Conservation (phyloP, 2,113 vertebrate species). For the Scomber scombrus region DNA sequence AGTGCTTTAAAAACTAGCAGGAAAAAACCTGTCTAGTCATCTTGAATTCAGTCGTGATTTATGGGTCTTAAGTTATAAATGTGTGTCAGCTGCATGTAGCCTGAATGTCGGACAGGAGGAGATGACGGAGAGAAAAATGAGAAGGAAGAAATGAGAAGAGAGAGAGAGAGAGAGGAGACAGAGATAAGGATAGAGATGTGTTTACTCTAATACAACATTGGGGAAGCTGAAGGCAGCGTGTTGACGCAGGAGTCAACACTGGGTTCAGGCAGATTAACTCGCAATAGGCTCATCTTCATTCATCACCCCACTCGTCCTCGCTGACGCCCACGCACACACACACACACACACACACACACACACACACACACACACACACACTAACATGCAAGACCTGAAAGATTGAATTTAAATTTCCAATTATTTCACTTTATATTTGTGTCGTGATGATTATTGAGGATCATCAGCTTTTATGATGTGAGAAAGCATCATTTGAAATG, state of each 20-base stretch:
- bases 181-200: conserved; percentile 17
- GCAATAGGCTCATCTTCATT: conserved; percentile 68
- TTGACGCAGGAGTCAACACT: conserved; percentile 34
- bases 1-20: too few relatives aligned
- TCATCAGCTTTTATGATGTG: conserved; percentile 1
- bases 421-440: not conserved
- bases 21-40: conserved; percentile 1
- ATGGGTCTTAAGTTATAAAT: not conserved
- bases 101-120: conserved; percentile 5
- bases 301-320: conserved; percentile 35
- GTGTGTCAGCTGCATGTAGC: conserved; percentile 21
- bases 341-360: not conserved
- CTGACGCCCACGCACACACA: not conserved
- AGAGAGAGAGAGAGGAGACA: not conserved
- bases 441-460: conserved; percentile 8
- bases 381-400: conserved; percentile 2
- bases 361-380: not conserved
- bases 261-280: conserved; percentile 58
- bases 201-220: conserved; percentile 39
- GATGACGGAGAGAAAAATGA: not conserved
- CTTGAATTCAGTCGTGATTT: not conserved
- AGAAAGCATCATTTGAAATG: not conserved
- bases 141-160: not conserved
- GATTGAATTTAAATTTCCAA: conserved; percentile 29
- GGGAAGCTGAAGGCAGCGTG: conserved; percentile 43